Percentiles rank a stretch among this genome's conserved stretches.
phyloP scores from a whole-genome alignment of 2,888 invertebrate species.

The Tyria jacobaeae region DNA sequence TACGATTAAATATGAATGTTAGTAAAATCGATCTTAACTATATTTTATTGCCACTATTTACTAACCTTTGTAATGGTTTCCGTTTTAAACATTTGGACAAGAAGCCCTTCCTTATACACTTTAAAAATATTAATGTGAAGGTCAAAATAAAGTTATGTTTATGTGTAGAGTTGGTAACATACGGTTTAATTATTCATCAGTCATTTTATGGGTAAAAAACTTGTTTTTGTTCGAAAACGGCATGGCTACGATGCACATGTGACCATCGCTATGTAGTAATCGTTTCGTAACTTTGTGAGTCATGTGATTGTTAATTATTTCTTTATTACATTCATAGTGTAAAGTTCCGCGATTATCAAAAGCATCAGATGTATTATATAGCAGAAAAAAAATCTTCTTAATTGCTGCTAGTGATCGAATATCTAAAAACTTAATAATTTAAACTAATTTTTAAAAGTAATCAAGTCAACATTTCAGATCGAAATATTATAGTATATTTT shows the following conservation, averaged over 20 bases:
- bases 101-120: too few relatives aligned
- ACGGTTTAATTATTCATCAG: not conserved
- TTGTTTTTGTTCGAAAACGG: slow-evolving; percentile 44
- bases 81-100: too few relatives aligned
- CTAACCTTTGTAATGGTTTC: too few relatives aligned
- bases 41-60: too few relatives aligned
- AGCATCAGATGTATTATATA: not conserved
- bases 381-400: not conserved
- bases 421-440: not conserved
- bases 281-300: not conserved
- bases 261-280: slow-evolving; percentile 58
- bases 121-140: too few relatives aligned
- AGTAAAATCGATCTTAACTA: too few relatives aligned
- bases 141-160: too few relatives aligned
- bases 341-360: not conserved
- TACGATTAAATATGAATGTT: too few relatives aligned
- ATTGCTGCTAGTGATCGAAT: not conserved
- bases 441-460: not conserved
- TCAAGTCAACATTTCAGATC: not conserved
- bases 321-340: not conserved
- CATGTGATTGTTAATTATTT: not conserved
- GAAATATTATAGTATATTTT: not conserved
- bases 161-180: too few relatives aligned
- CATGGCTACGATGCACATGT: slow-evolving; percentile 39
- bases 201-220: slow-evolving; percentile 10